Percentiles rank a stretch among this genome's conserved stretches.
Evolutionary conservation across 2,113 vertebrate genomes (phyloP).

Genomic region (Panthera uncia): DNA sequence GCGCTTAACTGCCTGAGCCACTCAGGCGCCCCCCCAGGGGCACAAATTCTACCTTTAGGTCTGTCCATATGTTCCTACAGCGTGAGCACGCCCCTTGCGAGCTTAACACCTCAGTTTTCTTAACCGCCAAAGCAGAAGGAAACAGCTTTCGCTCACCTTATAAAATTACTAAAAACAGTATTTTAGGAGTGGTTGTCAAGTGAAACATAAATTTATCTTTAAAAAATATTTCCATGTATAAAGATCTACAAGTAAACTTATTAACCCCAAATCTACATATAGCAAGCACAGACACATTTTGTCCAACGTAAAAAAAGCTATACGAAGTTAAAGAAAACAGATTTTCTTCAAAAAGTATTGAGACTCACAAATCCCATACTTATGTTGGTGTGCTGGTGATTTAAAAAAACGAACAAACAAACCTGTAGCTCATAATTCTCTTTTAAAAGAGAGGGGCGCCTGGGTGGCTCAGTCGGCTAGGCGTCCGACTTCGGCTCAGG

Average conservation of each 20-base stretch:
- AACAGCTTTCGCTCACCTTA: not conserved
- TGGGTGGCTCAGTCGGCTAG: too few relatives aligned
- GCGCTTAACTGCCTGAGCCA: too few relatives aligned
- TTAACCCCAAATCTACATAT: too few relatives aligned
- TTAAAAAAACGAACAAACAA: not conserved
- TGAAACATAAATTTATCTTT: not conserved
- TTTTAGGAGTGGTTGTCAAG: not conserved
- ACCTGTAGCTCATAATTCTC: not conserved
- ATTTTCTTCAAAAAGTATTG: not conserved
- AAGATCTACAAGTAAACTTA: not conserved
- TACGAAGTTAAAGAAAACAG: not conserved
- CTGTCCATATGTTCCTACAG: rapidly evolving
- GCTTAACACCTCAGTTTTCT: not conserved
- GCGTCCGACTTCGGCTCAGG: too few relatives aligned
- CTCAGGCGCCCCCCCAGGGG: not conserved
- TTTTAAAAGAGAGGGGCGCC: too few relatives aligned
- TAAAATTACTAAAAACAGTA: not conserved
- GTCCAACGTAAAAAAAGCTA: not conserved
- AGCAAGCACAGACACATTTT: not conserved
- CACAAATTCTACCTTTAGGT: rapidly evolving
- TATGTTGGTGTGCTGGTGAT: too few relatives aligned
- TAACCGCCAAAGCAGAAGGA: not conserved
- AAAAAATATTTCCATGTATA: not conserved
- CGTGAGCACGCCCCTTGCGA: rapidly evolving
- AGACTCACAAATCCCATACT: not conserved